phyloP scores from a whole-genome alignment of 2,797 vertebrate species.

The Notolabrus celidotus region DNA sequence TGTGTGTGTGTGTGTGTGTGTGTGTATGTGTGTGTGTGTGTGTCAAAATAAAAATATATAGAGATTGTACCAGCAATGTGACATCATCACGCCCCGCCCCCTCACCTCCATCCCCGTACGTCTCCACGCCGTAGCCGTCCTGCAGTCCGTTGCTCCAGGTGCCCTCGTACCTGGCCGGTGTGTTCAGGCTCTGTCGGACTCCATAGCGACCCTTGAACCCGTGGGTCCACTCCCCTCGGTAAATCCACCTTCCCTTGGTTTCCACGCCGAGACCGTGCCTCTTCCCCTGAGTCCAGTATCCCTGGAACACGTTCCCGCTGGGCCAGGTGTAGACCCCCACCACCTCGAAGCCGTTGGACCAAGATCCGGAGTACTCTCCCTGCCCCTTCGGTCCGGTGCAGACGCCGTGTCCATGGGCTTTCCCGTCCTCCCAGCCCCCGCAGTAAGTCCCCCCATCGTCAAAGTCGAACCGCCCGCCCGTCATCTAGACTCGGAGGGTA shows the following conservation, averaged over 20 bases:
- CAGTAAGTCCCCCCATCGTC: conserved; percentile 86
- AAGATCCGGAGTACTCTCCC: conserved; percentile 95
- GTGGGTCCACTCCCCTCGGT: conserved; percentile 94
- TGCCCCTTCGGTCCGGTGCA: conserved; percentile 96
- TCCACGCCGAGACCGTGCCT: conserved; percentile 95
- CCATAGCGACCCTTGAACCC: conserved; percentile 96
- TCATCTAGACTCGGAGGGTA: conserved; percentile 85
- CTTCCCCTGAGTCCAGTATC: conserved; percentile 95
- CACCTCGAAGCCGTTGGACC: conserved; percentile 94
- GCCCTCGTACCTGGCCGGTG: conserved; percentile 94
- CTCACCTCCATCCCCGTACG: conserved; percentile 95
- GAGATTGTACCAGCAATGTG: too few relatives aligned
- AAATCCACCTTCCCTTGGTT: conserved; percentile 94
- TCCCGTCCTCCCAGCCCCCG: conserved; percentile 80
- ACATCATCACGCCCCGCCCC: conserved; percentile 20
- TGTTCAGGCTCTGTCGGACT: conserved; percentile 92
- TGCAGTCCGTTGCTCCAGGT: conserved; percentile 97
- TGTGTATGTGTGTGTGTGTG: too few relatives aligned
- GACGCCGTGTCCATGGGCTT: conserved; percentile 96
- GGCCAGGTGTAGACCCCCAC: conserved; percentile 96
- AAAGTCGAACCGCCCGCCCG: conserved; percentile 97
- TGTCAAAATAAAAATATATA: too few relatives aligned
- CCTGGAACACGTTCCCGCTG: conserved; percentile 93
- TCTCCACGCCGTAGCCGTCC: conserved; percentile 96
- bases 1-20: too few relatives aligned